Evolutionary conservation across 2,888 invertebrate genomes (phyloP).

Genomic region (Xanthorhoe spadicearia): DNA sequence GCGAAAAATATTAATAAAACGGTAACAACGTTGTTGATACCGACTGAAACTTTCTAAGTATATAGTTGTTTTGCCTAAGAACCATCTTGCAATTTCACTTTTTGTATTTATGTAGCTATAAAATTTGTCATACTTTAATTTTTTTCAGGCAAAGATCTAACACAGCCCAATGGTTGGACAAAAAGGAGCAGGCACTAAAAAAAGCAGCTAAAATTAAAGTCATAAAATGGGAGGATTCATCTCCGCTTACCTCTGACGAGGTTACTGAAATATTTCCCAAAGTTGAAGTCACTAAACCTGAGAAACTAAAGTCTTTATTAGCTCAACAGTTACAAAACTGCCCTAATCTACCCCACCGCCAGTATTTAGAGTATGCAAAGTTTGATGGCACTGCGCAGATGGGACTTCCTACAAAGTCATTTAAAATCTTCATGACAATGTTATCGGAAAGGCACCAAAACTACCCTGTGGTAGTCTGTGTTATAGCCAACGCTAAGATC

Average conservation of each 20-base stretch:
- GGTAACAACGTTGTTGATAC: no score
- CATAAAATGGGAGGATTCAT: conserved; percentile 88
- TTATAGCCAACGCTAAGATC: conserved; percentile 93
- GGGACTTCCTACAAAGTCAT: conserved; percentile 91
- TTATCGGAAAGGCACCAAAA: conserved; percentile 91
- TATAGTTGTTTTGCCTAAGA: no score
- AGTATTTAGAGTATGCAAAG: conserved; percentile 94
- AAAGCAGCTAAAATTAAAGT: conserved; percentile 91
- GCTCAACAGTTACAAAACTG: conserved; percentile 91
- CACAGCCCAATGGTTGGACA: conserved; percentile 94
- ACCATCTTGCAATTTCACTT: background rate
- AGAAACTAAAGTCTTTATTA: conserved; percentile 86
- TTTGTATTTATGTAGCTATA: background rate
- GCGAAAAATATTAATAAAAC: no score
- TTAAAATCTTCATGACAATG: conserved; percentile 96
- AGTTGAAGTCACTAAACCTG: conserved; percentile 63
- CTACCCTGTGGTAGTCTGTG: conserved; percentile 93
- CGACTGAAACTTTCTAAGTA: no score
- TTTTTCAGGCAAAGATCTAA: conserved; percentile 88
- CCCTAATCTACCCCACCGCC: conserved; percentile 91
- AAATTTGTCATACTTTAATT: conserved; percentile 1
- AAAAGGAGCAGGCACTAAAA: conserved; percentile 93
- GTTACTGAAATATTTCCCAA: conserved; percentile 85
- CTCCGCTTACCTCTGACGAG: conserved; percentile 83
- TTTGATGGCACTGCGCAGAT: conserved; percentile 95